Base-by-base conservation (phyloP, 2,113 vertebrate species). In the Amblyopsis rosae region DNA sequence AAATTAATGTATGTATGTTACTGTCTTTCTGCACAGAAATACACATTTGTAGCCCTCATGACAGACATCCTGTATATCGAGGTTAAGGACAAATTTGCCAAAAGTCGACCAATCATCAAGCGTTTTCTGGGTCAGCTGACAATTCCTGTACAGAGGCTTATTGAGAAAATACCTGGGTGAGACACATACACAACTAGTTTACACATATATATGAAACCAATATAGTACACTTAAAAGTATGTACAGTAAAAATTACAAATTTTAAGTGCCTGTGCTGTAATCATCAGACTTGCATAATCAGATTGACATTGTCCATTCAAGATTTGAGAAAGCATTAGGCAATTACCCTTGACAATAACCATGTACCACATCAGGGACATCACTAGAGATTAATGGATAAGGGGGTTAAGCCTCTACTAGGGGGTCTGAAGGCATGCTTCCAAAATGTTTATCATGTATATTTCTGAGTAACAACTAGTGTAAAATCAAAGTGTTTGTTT, bases 81-180 rank as follows among this genome's bases (percentile, higher is more conserved):
- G 79, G 96, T 99, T 87, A 99, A 99, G 92, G 97, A 99, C 87
- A 99, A 99, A 90, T 99, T 99, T 88, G 93, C 96, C 82, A 99
- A 99, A 90, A 99, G 97, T 80, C 95, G 97, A 46, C 97, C 97
- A 0, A 99, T 99, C 90, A 98, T 99, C 92, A 98, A 98, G 82
- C 94, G 97, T 63, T 98, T 99, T 80, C 93, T 99, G 82, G 97
- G 97, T 74, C 98, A 98, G 88, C 93, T 99, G 69, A 96, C 93
- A 73, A 93, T 98, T 17, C 96, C 97, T 0, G 94, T 99, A 49
- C 97, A 98, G 92, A 93, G 97, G 67, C 92, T 99, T 0, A 72
- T 98, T 88, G 97, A 98, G 86, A 93, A 95, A 19, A 91, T 94
- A 0, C 89, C 94, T 6, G 95, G 96, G 97, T 98, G 91, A 93